Percentiles rank a stretch among this genome's conserved stretches.
These are phyloP conservation scores for Liolophura sinensis DNA, from an alignment of 1,140 invertebrate species.

Conservation along the genomic window DNA sequence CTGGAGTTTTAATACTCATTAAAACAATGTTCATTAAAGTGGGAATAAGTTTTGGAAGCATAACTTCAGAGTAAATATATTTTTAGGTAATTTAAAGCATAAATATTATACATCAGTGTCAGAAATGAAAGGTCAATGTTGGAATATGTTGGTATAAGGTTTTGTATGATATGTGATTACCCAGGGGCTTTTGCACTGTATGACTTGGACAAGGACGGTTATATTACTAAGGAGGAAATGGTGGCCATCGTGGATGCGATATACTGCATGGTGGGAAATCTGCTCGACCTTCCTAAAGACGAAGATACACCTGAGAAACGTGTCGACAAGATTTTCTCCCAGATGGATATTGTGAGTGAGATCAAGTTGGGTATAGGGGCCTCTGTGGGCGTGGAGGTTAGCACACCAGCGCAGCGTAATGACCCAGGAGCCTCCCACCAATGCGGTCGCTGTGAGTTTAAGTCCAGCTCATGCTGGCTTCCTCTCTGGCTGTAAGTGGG, in stretches of 20 bases:
- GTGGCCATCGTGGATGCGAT: constrained; percentile 63
- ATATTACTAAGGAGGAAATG: constrained; percentile 60
- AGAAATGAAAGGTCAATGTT: background rate
- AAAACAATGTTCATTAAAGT: background rate
- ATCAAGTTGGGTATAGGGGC: background rate
- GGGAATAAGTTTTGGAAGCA: background rate
- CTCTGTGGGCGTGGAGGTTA: too few species aligned
- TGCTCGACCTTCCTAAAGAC: constrained; percentile 61
- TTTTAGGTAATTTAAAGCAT: background rate
- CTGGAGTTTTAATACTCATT: too few species aligned
- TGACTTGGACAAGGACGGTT: constrained; percentile 64
- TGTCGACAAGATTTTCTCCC: constrained; percentile 64
- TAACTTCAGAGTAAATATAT: background rate
- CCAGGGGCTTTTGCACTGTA: constrained; percentile 63
- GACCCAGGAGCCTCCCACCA: too few species aligned
- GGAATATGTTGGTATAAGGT: background rate
- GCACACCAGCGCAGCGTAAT: too few species aligned
- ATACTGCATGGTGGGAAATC: constrained; percentile 61
- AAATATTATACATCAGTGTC: background rate
- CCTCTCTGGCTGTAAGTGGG: too few species aligned
- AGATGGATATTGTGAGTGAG: constrained; percentile 61
- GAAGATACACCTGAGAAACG: constrained; percentile 63
- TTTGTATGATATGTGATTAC: constrained; percentile 14
- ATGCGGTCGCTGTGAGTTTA: too few species aligned
- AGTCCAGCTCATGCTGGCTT: too few species aligned